Conservation (phyloP, 2,113 vertebrate genomes). For the Platycercus adscitus region DNA sequence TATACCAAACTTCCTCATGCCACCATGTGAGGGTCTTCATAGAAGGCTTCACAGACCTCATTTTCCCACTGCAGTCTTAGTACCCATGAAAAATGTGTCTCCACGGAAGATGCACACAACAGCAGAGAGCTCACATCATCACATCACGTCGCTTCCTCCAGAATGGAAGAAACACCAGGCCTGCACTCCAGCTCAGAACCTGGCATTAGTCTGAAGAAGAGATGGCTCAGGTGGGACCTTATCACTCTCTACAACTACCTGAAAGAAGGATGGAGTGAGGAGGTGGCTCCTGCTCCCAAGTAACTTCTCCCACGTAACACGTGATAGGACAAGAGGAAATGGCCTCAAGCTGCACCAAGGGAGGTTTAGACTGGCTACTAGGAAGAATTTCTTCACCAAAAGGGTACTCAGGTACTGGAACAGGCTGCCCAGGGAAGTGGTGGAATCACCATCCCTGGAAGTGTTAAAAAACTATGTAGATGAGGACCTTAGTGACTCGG, state of each 20-base stretch:
- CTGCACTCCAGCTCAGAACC: accelerated
- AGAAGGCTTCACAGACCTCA: neutral
- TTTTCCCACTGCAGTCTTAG: accelerated
- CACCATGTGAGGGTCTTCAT: accelerated
- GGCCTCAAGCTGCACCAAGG: neutral
- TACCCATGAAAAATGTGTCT: accelerated
- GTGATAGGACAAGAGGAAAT: neutral
- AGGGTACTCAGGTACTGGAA: neutral
- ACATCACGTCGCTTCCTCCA: accelerated
- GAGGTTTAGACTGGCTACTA: neutral
- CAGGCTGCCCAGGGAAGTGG: neutral
- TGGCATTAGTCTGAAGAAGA: neutral
- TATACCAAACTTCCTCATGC: accelerated
- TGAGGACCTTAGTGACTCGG: neutral
- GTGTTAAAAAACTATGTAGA: neutral
- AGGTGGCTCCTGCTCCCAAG: neutral
- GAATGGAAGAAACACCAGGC: neutral
- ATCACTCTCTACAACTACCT: neutral
- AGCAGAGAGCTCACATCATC: neutral
- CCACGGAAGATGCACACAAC: neutral
- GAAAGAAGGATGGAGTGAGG: neutral
- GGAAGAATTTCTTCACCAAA: neutral
- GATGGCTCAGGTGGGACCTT: neutral
- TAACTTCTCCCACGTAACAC: neutral
- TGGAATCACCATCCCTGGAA: neutral